Base-by-base conservation (phyloP, 37 sponge, comb jelly and placozoan genomes). In the Beroe ovata region DNA sequence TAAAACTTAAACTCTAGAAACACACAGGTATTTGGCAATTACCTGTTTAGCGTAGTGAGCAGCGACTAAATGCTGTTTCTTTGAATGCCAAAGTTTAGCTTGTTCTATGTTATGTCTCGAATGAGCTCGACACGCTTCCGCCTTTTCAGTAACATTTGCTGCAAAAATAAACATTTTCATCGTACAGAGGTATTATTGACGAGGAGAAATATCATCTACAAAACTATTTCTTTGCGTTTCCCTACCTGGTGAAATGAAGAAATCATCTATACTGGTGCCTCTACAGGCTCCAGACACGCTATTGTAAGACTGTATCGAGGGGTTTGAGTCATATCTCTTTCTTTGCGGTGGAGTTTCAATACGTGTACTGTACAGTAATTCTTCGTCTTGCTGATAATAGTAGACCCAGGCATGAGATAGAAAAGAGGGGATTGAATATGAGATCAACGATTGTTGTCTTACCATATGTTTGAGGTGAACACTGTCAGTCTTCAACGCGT, bases 331-430 rank as follows among this genome's bases (percentile, higher is more conserved):
- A n/a, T n/a, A n/a, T n/a, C n/a, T n/a, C n/a, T n/a, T n/a, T 47
- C 54, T 47, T 11, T 11, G 54, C 6, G 54, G 54, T 47, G 54
- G 54, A 11, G 54, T 47, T 18, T 66, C 69, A 2, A 37, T 66
- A 4, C 30, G 29, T 1, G 69, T 33, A 30, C 69, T 66, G 69
- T 66, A 66, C 36, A 66, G 36, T 37, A 29, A 11, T 30, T 66
- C 69, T 18, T 66, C 69, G 69, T 66, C 69, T 29, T 66, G 36
- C 69, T 66, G 69, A 30, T 47, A n/a, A n/a, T n/a, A n/a, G n/a
- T n/a, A n/a, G n/a, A n/a, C n/a, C n/a, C n/a, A n/a, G n/a, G n/a
- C n/a, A n/a, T n/a, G n/a, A n/a, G n/a, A n/a, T n/a, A n/a, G n/a
- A n/a, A n/a, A n/a, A n/a, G n/a, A n/a, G n/a, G n/a, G n/a, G n/a